Conservation (phyloP, 1,140 invertebrate genomes). For the Euwallacea fornicatus region DNA sequence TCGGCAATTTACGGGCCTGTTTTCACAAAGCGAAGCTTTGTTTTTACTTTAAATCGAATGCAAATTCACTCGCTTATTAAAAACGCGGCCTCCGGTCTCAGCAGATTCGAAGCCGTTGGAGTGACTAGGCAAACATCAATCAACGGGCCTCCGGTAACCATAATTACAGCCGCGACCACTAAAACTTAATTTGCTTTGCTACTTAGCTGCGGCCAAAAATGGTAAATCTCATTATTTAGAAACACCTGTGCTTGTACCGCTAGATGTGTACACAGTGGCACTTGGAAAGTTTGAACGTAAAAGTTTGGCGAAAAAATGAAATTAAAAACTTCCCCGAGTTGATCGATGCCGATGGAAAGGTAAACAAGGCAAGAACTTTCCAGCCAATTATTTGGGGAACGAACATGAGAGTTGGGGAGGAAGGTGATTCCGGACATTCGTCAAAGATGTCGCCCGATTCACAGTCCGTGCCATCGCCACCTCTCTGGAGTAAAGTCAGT, state of each 20-base stretch:
- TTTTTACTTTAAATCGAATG: slow-evolving; percentile 25
- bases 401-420: too few species aligned
- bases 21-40: slow-evolving; percentile 18
- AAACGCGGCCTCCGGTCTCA: slow-evolving; percentile 3
- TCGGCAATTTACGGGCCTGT: slow-evolving; percentile 22
- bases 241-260: slow-evolving; percentile 1
- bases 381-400: too few species aligned
- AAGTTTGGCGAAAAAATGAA: neutral
- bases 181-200: slow-evolving; percentile 3
- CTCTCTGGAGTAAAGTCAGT: too few species aligned
- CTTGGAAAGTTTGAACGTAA: neutral
- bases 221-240: slow-evolving; percentile 2
- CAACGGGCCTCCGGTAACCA: neutral
- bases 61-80: slow-evolving; percentile 4
- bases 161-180: neutral
- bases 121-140: slow-evolving; percentile 1
- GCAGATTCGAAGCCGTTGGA: neutral
- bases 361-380: too few species aligned
- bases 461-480: too few species aligned
- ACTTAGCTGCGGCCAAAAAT: neutral
- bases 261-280: neutral
- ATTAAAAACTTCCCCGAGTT: neutral
- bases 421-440: too few species aligned
- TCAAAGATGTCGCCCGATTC: too few species aligned
- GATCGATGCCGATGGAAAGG: neutral